Evolutionary conservation across 2,888 invertebrate species (phyloP), one percentile per base, ranked within the genome.

Genomic region (Dendrolimus pini): DNA sequence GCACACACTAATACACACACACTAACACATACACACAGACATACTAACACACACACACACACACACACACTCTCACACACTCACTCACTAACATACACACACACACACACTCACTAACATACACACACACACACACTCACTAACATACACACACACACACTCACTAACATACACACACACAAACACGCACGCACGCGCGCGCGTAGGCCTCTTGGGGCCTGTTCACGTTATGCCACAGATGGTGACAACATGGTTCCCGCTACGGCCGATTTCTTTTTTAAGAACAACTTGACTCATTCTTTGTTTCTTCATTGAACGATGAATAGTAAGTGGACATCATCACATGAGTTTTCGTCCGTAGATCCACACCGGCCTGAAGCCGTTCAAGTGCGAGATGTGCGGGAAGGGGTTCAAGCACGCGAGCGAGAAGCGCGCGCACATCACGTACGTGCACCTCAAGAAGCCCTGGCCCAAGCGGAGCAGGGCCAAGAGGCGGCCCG

Each of bases 401-500:
- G 85, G 84, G 0, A 89, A 89, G 41, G 81, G 82, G 0, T 89
- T 88, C 74, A 89, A 87, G 61, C 85, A 86, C 61, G 76, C 83
- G 30, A 82, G 84, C 61, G 88, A 88, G 71, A 86, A 87, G 59
- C 70, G 87, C 0, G 84, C 88, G 0, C 89, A 89, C 61, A 72
- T 86, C 1, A 84, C 82, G 0, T 87, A 88, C 62, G 89, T 89
- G 13, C 89, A 89, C 30, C 75, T 88, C 1, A 89, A 89, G 78
- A 89, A 89, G 55, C 89, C 89, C 1, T 89, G 89, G 89, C 89
- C 89, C 0, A 87, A 87, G 62, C 70, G 89, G 0, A 74, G 78
- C 0, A 61, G 89, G 0, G 80, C 76, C 9, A 87, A 85, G 62
- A 65, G 84, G 2, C 64, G 77, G 13, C 12, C 65, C 0, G 81